phyloP scores from a whole-genome alignment of 2,113 vertebrate genomes.

The Symphodus melops region DNA sequence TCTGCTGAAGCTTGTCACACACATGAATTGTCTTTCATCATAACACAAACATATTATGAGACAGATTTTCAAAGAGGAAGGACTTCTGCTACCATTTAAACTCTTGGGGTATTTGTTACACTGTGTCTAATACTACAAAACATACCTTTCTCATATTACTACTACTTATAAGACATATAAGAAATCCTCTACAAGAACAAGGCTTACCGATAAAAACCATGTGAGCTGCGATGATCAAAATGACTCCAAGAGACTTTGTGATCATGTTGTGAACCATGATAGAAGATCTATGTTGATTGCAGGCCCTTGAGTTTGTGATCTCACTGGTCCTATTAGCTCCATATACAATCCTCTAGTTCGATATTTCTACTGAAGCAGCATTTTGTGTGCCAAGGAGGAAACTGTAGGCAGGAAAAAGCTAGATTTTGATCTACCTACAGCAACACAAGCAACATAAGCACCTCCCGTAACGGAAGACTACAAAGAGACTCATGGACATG shows the following conservation, averaged over 20 bases:
- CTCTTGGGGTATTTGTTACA: neutral
- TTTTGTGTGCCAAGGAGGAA: constrained; percentile 37
- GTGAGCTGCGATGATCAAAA: constrained; percentile 57
- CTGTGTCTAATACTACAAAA: neutral
- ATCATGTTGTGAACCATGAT: constrained; percentile 41
- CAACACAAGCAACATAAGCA: constrained; percentile 28
- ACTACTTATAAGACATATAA: neutral
- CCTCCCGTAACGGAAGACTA: constrained; percentile 63
- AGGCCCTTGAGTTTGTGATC: neutral
- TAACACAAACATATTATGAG: no score
- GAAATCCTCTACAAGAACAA: neutral
- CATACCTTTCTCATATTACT: no score
- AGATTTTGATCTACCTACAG: constrained; percentile 32
- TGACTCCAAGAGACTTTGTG: constrained; percentile 33
- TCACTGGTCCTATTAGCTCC: neutral
- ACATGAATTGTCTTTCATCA: no score
- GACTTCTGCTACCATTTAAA: neutral
- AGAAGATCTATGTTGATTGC: neutral
- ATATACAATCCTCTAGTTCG: constrained; percentile 4
- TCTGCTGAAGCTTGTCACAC: no score
- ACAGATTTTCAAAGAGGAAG: no score
- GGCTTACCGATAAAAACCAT: constrained; percentile 65
- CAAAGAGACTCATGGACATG: constrained; percentile 57
- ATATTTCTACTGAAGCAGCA: constrained; percentile 6
- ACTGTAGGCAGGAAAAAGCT: constrained; percentile 58